Base-by-base conservation (phyloP, 2,797 vertebrate species). In the Karalla daura region DNA sequence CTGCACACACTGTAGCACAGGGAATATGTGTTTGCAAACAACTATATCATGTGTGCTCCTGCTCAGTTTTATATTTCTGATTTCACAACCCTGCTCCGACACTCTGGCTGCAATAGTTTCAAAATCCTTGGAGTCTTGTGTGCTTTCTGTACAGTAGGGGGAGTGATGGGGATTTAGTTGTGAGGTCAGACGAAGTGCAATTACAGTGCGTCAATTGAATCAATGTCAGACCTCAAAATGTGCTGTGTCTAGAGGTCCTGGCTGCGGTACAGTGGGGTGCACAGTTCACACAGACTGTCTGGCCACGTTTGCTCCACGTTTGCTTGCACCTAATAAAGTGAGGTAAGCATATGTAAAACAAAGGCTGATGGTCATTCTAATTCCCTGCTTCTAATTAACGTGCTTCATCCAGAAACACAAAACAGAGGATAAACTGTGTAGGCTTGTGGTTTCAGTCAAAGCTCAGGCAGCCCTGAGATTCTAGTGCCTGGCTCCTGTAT, bases 81-180 rank as follows among this genome's bases (percentile, higher is more conserved):
- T 67, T 72, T 59, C 23, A 49, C 37, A 60, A 24, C 15, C 10
- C 1, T 9, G 30, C 67, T 72, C 40, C 61, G 63, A 72, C 32
- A 18, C 36, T 37, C 32, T 44, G 23, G 54, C 13, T 33, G 59
- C 49, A 39, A n/a, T 20, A 32, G 47, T 50, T 61, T 70, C 54
- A 35, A 73, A 62, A 58, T 51, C 47, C 41, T 52, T 14, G 47
- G 70, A 60, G 52, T n/a, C 45, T n/a, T 69, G 51, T 80, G 69
- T 70, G 47, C 50, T 59, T 18, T 80, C 70, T 79, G 73, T 73
- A 82, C 76, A 79, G 81, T 78, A 86, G 77, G 74, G 71, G 70
- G 83, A 80, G 75, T 76, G 74, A 81, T 74, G 63, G 67, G 39
- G 74, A 66, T 76, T 84, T 62, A 51, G 47, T 52, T 63, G 50